Evolutionary conservation across 2,888 invertebrate genomes (phyloP), one percentile per base, ranked within the genome.

Genomic region (Watsonalla cultraria): DNA sequence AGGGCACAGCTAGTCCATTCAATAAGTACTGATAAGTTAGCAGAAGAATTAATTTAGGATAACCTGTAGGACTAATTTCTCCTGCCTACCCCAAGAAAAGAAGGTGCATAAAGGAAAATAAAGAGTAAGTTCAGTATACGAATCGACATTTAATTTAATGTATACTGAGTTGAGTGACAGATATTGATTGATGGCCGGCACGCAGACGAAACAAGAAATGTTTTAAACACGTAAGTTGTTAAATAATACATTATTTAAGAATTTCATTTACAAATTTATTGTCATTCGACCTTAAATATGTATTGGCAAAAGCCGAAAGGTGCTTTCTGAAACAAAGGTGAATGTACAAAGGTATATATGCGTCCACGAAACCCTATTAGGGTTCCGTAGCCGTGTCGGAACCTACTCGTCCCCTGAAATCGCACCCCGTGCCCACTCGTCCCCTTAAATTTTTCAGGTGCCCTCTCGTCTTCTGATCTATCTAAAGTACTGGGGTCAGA

Each of bases 191-290:
- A 65, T 65, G 55, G 62, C 64, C 62, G 59, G 54, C 13, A 50
- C 0, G 4, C 46, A 37, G 39, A 46, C 7, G 47, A 51, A 46
- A 35, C 11, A 52, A 47, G 13, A 48, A n/a, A 2, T 34, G 13
- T 42, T 8, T 33, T 53, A 46, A 52, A 33, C 37, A 24, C 51
- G 57, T 54, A 52, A 56, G 53, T 66, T 63, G 60, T 68, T 66
- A 67, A 57, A 55, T 57, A 11, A 51, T 51, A 56, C 57, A 61
- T 60, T 61, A 64, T 65, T 64, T 24, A 24, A 24, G 24, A 2
- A 72, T 69, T 76, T 74, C 74, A 74, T 76, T 78, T 76, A 74
- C 72, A 70, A 72, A 76, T 68, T 64, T 66, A 70, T 58, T 64
- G 66, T 70, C 65, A 64, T 60, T 63, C 70, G 70, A 71, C 74